A percentile compares a stretch with the other conserved stretches of the same genome.
Evolutionary conservation across 2,113 vertebrate species (phyloP).

Genomic region (Pterophyllum scalare): DNA sequence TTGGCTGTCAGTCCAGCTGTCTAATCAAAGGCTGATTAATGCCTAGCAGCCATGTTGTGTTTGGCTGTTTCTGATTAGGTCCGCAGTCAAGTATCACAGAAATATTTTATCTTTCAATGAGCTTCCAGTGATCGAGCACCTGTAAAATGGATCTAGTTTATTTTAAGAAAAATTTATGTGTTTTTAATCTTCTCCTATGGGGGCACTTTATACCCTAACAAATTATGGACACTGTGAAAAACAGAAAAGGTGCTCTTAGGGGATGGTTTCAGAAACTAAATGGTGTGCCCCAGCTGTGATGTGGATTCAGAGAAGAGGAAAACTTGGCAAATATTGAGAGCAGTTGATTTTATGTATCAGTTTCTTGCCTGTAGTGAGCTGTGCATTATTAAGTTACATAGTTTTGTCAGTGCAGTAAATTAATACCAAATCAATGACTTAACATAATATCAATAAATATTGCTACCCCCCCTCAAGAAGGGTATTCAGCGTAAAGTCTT

Average conservation of each 20-base stretch:
- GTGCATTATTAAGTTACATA: no score
- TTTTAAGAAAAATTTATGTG: no score
- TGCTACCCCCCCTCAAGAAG: no score
- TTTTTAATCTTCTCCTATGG: no score
- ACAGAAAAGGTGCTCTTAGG: not conserved
- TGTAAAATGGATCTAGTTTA: not conserved
- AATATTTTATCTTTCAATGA: not conserved
- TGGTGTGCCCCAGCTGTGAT: no score
- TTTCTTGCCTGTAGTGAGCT: no score
- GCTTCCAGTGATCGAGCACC: not conserved
- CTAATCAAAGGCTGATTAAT: conserved; percentile 24
- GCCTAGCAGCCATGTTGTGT: not conserved
- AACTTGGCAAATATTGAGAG: not conserved
- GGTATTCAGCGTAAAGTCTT: no score
- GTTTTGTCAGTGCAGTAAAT: not conserved
- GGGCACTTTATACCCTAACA: no score
- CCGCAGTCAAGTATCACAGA: no score
- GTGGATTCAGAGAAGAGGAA: not conserved
- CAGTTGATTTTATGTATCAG: not conserved
- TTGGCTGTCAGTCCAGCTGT: not conserved
- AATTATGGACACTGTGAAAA: not conserved
- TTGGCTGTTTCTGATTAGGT: not conserved
- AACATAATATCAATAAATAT: not conserved
- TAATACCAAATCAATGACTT: not conserved
- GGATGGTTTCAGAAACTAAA: accelerated